Evolutionary conservation across 2,797 vertebrate species (phyloP), one percentile per base, ranked within the genome.

Genomic region (Galagoides demidoff): DNA sequence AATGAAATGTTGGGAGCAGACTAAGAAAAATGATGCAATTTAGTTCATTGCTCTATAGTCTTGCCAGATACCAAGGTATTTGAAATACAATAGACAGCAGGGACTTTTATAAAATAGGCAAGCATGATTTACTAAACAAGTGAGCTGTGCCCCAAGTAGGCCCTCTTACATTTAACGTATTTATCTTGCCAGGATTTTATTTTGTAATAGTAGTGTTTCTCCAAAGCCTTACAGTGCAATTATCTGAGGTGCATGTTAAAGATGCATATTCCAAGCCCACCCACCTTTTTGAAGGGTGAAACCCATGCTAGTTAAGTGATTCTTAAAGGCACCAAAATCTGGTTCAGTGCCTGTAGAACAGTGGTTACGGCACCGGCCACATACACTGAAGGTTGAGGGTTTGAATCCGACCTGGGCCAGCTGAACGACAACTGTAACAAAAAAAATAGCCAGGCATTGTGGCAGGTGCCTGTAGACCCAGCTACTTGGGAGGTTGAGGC

Each of bases 1-100:
- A 84, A 92, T 76, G 17, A 95, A 77, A 45, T 89, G 70, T 55
- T 96, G 85, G 92, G 95, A 86, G 76, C 7, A 86, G 70, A 92
- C 64, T 87, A 93, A 61, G 93, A 64, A 89, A 89, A 81, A 78
- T 70, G 11, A 71, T 64, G 61, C 43, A 92, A 45, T 91, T 61
- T 63, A 77, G 85, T 59, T 22, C n/a, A 61, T 39, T 59, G 43
- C 25, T 92, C 45, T 95, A 29, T 25, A 71, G n/a, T 77, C 45
- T 81, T 77, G 23, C 43, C 81, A 74, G 74, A 89, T 43, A 45
- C 17, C 76, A 93, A 93, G 82, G 25, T 34, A 76, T 84, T 43
- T 93, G 64, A 93, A 94, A 43, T 74, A 76, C 64, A 57, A 49
- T 31, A 85, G 55, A 37, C 9, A 27, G 57, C 4, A 78, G 43